Evolutionary conservation across 2,888 invertebrate species (phyloP).

Genomic region (Lepidochrysops patricia): DNA sequence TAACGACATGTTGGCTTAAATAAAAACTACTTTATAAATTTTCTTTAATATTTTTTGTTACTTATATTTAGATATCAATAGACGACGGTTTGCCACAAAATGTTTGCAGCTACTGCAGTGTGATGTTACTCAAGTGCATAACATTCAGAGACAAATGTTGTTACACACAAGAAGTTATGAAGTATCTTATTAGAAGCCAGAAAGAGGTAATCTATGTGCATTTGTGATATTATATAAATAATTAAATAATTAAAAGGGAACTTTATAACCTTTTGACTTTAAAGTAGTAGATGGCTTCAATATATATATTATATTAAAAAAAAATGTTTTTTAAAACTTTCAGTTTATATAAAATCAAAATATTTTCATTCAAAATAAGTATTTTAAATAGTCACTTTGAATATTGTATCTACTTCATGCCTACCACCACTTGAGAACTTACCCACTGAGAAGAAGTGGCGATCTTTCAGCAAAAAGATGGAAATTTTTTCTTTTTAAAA

Average conservation of each 20-base stretch:
- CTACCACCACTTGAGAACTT: too few species aligned
- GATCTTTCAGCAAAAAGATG: too few species aligned
- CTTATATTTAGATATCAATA: slow-evolving; percentile 30
- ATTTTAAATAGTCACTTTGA: too few species aligned
- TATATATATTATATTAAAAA: too few species aligned
- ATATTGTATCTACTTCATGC: too few species aligned
- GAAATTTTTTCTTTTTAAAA: too few species aligned
- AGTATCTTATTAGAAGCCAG: slow-evolving; percentile 16
- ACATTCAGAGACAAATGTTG: slow-evolving; percentile 39
- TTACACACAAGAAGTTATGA: slow-evolving; percentile 32
- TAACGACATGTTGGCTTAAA: too few species aligned
- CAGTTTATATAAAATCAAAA: not conserved
- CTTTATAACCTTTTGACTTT: not conserved
- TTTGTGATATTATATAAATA: too few species aligned
- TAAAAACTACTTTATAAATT: not conserved
- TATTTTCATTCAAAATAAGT: not conserved
- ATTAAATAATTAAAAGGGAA: too few species aligned
- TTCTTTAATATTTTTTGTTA: too few species aligned
- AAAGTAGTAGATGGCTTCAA: not conserved
- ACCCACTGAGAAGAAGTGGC: too few species aligned
- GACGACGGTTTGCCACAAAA: slow-evolving; percentile 33
- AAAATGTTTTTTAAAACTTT: too few species aligned
- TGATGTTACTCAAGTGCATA: slow-evolving; percentile 28
- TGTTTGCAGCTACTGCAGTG: slow-evolving; percentile 39
- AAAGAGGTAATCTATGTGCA: not conserved